Percentiles rank a stretch among this genome's conserved stretches.
These are phyloP conservation scores for Bombus huntii DNA, from an alignment of 1,140 invertebrate genomes.

Conservation along the genomic window DNA sequence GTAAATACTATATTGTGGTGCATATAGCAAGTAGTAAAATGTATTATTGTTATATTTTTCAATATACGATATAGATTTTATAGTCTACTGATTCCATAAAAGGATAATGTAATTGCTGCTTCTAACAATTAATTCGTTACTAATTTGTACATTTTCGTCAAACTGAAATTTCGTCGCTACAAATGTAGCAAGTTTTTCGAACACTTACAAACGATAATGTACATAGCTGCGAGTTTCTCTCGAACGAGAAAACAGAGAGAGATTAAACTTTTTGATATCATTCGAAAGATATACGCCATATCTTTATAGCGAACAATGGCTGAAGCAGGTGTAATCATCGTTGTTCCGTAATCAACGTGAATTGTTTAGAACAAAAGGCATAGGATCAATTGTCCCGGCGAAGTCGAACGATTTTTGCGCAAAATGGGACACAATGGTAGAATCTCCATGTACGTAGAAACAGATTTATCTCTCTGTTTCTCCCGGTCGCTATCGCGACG, in stretches of 20 bases:
- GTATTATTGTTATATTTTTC: no score
- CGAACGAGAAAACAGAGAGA: not conserved
- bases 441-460: constrained; percentile 12
- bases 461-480: not conserved
- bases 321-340: not conserved
- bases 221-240: no score
- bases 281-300: not conserved
- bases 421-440: not conserved
- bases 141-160: no score
- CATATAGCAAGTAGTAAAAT: no score
- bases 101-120: no score
- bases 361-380: not conserved
- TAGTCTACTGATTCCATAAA: no score
- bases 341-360: not conserved
- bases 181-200: no score
- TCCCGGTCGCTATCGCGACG: not conserved
- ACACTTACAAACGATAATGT: no score
- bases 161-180: no score
- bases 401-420: constrained; percentile 3
- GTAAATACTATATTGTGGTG: no score
- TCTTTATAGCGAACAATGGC: not conserved
- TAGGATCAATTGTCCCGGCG: not conserved
- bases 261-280: not conserved
- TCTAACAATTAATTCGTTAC: no score
- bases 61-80: no score